phyloP scores from a whole-genome alignment of 2,888 invertebrate genomes.

The Calliopum simillimum region DNA sequence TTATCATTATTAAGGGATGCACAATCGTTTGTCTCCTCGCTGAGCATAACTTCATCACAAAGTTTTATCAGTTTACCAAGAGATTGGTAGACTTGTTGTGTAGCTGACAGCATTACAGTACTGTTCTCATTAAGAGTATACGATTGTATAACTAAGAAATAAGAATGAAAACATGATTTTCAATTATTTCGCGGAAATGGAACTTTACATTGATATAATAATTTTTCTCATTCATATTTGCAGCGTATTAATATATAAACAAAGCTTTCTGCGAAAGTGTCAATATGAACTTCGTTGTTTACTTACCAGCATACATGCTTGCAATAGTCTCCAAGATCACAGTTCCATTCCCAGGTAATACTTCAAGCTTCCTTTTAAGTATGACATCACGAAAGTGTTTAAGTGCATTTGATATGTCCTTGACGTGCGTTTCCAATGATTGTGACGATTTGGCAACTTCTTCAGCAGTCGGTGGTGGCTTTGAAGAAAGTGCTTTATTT shows the following conservation, averaged over 20 bases:
- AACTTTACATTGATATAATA: not conserved
- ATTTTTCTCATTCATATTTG: too few species aligned
- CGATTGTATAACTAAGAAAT: conserved; percentile 61
- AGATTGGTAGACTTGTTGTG: conserved; percentile 87
- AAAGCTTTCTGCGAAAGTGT: not conserved
- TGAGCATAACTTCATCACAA: conserved; percentile 88
- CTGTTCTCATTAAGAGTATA: conserved; percentile 66
- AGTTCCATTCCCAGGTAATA: conserved; percentile 93
- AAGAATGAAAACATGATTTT: not conserved
- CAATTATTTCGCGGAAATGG: not conserved
- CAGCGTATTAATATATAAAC: not conserved
- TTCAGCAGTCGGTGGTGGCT: conserved; percentile 65
- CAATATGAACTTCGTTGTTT: not conserved
- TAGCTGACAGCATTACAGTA: conserved; percentile 73
- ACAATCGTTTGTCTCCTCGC: conserved; percentile 71
- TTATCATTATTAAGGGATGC: conserved; percentile 72
- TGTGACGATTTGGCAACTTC: conserved; percentile 75
- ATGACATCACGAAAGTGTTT: conserved; percentile 94
- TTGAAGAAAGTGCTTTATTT: conserved; percentile 66
- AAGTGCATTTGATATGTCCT: conserved; percentile 80
- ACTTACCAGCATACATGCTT: conserved; percentile 80
- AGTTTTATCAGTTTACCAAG: conserved; percentile 88
- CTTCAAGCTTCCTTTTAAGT: conserved; percentile 90
- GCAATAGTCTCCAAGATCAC: conserved; percentile 93
- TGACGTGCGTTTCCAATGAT: conserved; percentile 81